Evolutionary conservation across 2,113 vertebrate species (phyloP), one percentile per base, ranked within the genome.

Genomic region (Alligator sinensis): DNA sequence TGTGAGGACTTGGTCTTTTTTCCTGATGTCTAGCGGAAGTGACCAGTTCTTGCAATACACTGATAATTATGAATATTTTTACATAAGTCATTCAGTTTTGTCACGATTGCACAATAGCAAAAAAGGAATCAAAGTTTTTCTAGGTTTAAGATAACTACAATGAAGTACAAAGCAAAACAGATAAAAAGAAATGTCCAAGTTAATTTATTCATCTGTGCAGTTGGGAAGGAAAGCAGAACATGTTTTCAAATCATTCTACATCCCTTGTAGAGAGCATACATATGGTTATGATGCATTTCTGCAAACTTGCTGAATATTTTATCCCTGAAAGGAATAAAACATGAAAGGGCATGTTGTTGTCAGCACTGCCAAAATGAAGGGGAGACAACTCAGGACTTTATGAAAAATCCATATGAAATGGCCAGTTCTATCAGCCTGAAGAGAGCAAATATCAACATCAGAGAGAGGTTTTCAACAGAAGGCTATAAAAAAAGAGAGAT

Each of bases 251-350:
- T 93, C 84, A 87, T 94, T 80, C 74, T 80, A 79, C 27, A 55
- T 64, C 62, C 90, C 64, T 61, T 0, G 0, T 82, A 87, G 93
- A 96, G 88, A 88, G 82, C 18, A 87, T 55, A 82, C 77, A 95
- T 86, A 93, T 80, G 88, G 70, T 70, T 96, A 89, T 27, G 22
- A 66, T 93, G 86, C 84, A 57, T 89, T 95, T 90, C 84, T 90
- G 2, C 87, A 91, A 94, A 85, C 25, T 16, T 84, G 80, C 89
- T 90, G 86, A 95, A 94, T 96, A 90, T 92, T 94, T 96, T 70
- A 90, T 86, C 82, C 30, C 38, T 86, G 74, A 94, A 90, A 95
- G 54, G 24, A 95, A 82, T 1, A 91, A 90, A 80, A 38, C 18
- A 63, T 57, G 30, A 58, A 85, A 0, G 1, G 59, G 34, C 70